Evolutionary conservation across 2,113 vertebrate genomes (phyloP).

Genomic region (Passer domesticus): DNA sequence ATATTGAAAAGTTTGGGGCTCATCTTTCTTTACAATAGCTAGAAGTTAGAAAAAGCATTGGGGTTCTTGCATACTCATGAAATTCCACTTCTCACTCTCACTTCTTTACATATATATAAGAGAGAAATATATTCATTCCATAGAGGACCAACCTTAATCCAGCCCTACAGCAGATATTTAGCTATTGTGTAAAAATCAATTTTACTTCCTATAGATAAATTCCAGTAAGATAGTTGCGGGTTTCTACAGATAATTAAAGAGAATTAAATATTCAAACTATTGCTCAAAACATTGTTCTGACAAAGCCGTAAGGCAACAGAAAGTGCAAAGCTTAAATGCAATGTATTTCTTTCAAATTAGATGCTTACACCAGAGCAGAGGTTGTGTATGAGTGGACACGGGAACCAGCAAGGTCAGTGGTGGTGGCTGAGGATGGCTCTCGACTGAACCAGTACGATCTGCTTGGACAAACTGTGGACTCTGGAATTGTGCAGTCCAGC

Average conservation of each 20-base stretch:
- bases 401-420: conserved; percentile 91
- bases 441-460: conserved; percentile 96
- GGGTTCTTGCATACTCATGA: not conserved
- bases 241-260: not conserved
- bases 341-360: conserved; percentile 68
- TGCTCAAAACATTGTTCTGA: not conserved
- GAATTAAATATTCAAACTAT: not conserved
- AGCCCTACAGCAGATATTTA: not conserved
- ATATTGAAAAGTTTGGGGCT: not conserved
- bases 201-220: not conserved
- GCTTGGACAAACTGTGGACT: conserved; percentile 94
- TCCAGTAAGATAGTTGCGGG: not conserved
- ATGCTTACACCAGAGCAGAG: conserved; percentile 95
- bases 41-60: not conserved
- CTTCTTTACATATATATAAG: not conserved
- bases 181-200: not conserved
- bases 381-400: conserved; percentile 96
- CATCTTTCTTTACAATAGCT: not conserved
- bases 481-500: conserved; percentile 95
- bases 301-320: not conserved
- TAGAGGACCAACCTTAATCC: not conserved
- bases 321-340: not conserved
- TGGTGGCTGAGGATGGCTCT: conserved; percentile 96
- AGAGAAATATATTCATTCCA: not conserved
- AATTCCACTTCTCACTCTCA: not conserved